Percentiles rank a stretch among this genome's conserved stretches.
These are phyloP conservation scores for Lepilemur ruficaudatus DNA, from an alignment of 2,797 vertebrate species.

Conservation along the genomic window DNA sequence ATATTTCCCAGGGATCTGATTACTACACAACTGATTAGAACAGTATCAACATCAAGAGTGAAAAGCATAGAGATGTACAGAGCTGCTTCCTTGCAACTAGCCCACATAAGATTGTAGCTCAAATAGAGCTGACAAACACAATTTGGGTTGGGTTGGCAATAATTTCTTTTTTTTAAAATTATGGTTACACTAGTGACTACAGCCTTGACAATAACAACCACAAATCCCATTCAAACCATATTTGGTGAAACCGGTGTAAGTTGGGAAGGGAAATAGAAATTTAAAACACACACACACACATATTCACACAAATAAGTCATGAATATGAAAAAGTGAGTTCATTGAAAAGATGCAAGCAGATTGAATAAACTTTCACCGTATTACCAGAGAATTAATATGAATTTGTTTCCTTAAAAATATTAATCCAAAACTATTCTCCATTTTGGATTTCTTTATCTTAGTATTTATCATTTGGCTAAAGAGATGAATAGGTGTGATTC, in stretches of 20 bases:
- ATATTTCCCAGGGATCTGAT: not conserved
- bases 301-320: not conserved
- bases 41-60: not conserved
- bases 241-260: not conserved
- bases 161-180: not conserved
- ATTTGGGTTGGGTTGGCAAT: not conserved
- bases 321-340: not conserved
- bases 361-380: not conserved
- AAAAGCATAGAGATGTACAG: not conserved
- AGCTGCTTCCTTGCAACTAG: not conserved
- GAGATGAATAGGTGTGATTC: not conserved
- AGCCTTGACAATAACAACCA: not conserved
- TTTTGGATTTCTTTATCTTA: not conserved
- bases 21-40: not conserved
- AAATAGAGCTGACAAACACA: not conserved
- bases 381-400: not conserved
- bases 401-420: not conserved
- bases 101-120: not conserved
- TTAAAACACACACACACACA: not conserved
- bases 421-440: not conserved
- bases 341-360: not conserved
- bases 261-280: not conserved
- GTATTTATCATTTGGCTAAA: not conserved
- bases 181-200: rapidly evolving
- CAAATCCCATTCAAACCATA: not conserved